A percentile compares a stretch with the other conserved stretches of the same genome.
Conservation (phyloP, 2,888 invertebrate species). For the Argynnis bischoffii region DNA sequence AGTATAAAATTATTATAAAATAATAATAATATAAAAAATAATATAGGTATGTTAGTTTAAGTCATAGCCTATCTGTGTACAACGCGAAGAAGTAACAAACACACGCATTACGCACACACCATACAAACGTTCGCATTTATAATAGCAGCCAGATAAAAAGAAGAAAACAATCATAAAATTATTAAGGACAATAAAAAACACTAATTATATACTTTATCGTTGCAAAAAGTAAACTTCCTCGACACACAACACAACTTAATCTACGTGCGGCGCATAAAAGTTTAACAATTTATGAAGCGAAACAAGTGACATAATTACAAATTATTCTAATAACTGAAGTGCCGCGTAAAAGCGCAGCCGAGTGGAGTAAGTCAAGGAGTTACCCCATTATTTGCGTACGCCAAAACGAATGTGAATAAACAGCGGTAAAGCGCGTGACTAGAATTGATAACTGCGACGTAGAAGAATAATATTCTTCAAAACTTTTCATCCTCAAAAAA, state of each 20-base stretch:
- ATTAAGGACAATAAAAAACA: not conserved
- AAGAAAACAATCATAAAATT: not conserved
- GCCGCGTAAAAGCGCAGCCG: conserved; percentile 20
- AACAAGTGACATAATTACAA: conserved; percentile 31
- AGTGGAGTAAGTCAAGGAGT: conserved; percentile 56
- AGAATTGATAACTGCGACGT: conserved; percentile 63
- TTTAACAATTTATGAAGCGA: conserved; percentile 25
- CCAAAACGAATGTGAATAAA: conserved; percentile 72
- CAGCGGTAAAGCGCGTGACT: conserved; percentile 67
- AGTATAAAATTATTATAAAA: too few relatives aligned
- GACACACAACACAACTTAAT: conserved; percentile 6
- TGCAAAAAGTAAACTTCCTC: conserved; percentile 1
- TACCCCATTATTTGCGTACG: conserved; percentile 68
- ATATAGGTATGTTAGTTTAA: too few relatives aligned
- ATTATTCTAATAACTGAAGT: conserved; percentile 31
- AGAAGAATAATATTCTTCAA: conserved; percentile 51
- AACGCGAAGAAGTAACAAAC: too few relatives aligned
- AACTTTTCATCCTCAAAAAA: conserved; percentile 57
- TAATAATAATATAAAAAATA: too few relatives aligned
- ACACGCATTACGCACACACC: too few relatives aligned
- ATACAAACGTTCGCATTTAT: too few relatives aligned
- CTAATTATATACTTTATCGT: not conserved
- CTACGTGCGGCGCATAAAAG: conserved; percentile 6
- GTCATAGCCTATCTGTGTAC: too few relatives aligned
- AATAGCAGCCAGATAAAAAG: too few relatives aligned